Percentiles rank a stretch among this genome's conserved stretches.
These are phyloP conservation scores for Hirundichthys speculiger DNA, from an alignment of 2,113 vertebrate species.

Conservation along the genomic window DNA sequence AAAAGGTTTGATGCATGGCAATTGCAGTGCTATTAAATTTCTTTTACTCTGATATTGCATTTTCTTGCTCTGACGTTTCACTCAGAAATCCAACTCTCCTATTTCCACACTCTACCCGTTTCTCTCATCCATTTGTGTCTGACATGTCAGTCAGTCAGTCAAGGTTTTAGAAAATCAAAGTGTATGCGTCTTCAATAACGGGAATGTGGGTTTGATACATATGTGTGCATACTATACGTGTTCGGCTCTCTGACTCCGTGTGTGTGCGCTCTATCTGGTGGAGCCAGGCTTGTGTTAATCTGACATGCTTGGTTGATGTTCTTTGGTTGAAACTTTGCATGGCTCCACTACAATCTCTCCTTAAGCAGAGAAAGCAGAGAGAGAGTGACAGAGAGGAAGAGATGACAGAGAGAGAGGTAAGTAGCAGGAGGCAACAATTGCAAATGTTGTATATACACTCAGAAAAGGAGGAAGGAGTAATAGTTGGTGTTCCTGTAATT, in stretches of 20 bases:
- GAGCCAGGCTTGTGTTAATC: conserved; percentile 75
- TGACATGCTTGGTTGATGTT: conserved; percentile 74
- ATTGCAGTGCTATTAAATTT: conserved; percentile 12
- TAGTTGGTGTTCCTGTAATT: conserved; percentile 49
- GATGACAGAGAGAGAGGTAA: conserved; percentile 36
- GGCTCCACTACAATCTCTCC: conserved; percentile 73
- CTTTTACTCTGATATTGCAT: conserved; percentile 7
- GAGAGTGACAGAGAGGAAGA: conserved; percentile 15
- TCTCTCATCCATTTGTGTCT: conserved; percentile 58
- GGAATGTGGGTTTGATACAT: conserved; percentile 13
- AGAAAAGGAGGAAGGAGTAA: conserved; percentile 33
- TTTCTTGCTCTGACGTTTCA: conserved; percentile 20
- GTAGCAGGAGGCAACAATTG: conserved; percentile 36
- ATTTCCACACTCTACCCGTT: conserved; percentile 10
- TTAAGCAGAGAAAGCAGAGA: conserved; percentile 55
- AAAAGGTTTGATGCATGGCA: background rate
- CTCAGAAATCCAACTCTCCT: conserved; percentile 31
- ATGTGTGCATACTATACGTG: too few species aligned
- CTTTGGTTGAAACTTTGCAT: conserved; percentile 74
- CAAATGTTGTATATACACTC: conserved; percentile 40
- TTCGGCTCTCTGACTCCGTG: background rate
- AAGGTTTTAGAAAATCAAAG: conserved; percentile 65
- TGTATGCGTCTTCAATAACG: conserved; percentile 31
- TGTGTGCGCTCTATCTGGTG: conserved; percentile 55
- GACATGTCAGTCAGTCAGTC: conserved; percentile 71